Evolutionary conservation across 2,113 vertebrate species (phyloP).

Genomic region (Cephalopholis sonnerati): DNA sequence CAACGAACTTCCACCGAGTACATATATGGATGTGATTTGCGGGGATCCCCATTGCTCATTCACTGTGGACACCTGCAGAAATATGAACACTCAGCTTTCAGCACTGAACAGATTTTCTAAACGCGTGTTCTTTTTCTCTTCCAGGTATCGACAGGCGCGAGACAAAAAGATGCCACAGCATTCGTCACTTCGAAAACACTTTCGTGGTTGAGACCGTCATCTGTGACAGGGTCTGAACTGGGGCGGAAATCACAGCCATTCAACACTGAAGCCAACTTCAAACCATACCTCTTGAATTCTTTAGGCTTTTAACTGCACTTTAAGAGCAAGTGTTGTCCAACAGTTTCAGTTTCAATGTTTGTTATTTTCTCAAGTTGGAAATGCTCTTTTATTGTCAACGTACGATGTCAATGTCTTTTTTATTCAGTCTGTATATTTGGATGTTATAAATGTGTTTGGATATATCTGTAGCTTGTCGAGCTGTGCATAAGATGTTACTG

Average conservation of each 20-base stretch:
- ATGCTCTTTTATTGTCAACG: slow-evolving; percentile 26
- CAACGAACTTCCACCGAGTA: slow-evolving; percentile 55
- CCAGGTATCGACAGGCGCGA: slow-evolving; percentile 90
- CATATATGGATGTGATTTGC: slow-evolving; percentile 63
- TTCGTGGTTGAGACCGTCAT: slow-evolving; percentile 96
- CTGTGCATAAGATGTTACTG: slow-evolving; percentile 42
- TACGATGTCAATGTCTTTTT: slow-evolving; percentile 46
- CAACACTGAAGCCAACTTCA: slow-evolving; percentile 73
- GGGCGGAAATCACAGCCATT: slow-evolving; percentile 50
- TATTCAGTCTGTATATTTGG: slow-evolving; percentile 55
- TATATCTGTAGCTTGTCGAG: slow-evolving; percentile 70
- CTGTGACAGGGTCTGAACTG: slow-evolving; percentile 86
- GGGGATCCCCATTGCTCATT: slow-evolving; percentile 37
- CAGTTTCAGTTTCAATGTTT: slow-evolving; percentile 26
- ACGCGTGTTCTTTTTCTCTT: slow-evolving; percentile 24
- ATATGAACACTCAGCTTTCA: neutral
- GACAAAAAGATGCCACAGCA: slow-evolving; percentile 87
- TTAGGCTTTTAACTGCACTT: slow-evolving; percentile 84
- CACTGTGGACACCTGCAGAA: neutral
- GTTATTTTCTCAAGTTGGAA: slow-evolving; percentile 50
- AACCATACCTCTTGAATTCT: slow-evolving; percentile 80
- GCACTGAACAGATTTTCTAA: slow-evolving; percentile 39
- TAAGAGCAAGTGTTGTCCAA: slow-evolving; percentile 71
- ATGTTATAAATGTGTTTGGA: slow-evolving; percentile 54
- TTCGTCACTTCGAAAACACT: slow-evolving; percentile 96